Evolutionary conservation across 2,797 vertebrate genomes (phyloP), one percentile per base, ranked within the genome.

Genomic region (Scyliorhinus canicula): DNA sequence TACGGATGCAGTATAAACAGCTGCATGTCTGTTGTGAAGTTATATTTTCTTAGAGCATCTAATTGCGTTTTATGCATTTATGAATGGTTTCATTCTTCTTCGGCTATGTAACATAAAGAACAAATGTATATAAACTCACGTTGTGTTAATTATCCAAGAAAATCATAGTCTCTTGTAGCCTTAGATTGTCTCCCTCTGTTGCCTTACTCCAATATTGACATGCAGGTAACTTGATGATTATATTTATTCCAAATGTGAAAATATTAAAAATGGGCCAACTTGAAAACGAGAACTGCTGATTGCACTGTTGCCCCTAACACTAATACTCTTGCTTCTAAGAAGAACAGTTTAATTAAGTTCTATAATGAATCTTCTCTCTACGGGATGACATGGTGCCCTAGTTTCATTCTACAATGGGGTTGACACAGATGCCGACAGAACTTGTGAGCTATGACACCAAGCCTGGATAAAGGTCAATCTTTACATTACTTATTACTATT

Each of bases 331-430:
- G 55, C 0, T 88, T 35, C 16, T 12, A 88, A 35, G 55, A 35
- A 40, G 86, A n/a, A 40, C 86, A 63, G 35, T 60, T 91, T 63
- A 35, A 91, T 91, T 60, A 91, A 91, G 55, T 91, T 91, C 86
- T 8, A 40, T 63, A n/a, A 91, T 91, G 57, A 19, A 21, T 24
- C 57, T 91, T 4, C 57, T 57, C 31, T 91, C 86, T 60, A 9
- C 63, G n/a, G 86, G 57, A 91, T 91, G 35, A 9, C 35, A 63
- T 90, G 55, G 6, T 60, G 86, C 0, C 86, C 31, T 60, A 63
- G 31, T 21, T 60, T 40, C 55, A 60, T 60, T n/a, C 55, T 60
- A 14, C 14, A 40, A 0, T 35, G 63, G 35, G 14, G 31, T 21
- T 90, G 86, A 7, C 55, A 60, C 35, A 52, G 50, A 90, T 63